Evolutionary conservation across 1,140 invertebrate genomes (phyloP), one percentile per base, ranked within the genome.

Genomic region (Berghia stephanieae): DNA sequence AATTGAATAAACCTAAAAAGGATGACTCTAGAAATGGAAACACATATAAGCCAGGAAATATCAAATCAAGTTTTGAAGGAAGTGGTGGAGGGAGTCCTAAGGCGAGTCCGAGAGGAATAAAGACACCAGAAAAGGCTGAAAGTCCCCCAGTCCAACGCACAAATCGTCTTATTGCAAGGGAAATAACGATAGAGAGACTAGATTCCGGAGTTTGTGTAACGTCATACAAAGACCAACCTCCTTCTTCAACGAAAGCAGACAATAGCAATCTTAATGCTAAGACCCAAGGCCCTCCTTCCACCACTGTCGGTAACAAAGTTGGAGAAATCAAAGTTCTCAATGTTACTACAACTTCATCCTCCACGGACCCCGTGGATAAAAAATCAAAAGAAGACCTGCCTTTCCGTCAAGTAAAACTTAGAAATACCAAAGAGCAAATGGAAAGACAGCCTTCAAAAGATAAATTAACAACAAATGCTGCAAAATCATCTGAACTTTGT

Each of bases 101-200:
- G 57, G 57, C 57, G 57, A 31, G 27, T 63, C 57, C 8, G 57
- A 63, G 57, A 63, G 18, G 13, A 63, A 63, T 10, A 31, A 10
- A 10, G 57, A 16, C 10, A 21, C 31, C 13, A 40, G 24, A 10
- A 24, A 8, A 44, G 68, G 31, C 24, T 27, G 13, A 34, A 1
- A 27, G 74, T n/a, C 74, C 74, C 10, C 74, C 74, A 27, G 74
- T 76, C 13, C 60, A 76, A 31, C 67, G 74, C 36, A 46, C 74
- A 10, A 76, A 49, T 6, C 44, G 34, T 49, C 24, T 76, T 5
- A 44, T 76, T 6, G 74, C 74, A 13, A 76, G 74, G 63, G 74
- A 76, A 49, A 76, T 76, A 16, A 67, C 67, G 38, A 76, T 76
- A 34, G 74, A 76, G 55, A 67, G 74, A 34, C 34, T 76, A 31